Conservation (phyloP, 1,140 invertebrate species). For the Panonychus citri region DNA sequence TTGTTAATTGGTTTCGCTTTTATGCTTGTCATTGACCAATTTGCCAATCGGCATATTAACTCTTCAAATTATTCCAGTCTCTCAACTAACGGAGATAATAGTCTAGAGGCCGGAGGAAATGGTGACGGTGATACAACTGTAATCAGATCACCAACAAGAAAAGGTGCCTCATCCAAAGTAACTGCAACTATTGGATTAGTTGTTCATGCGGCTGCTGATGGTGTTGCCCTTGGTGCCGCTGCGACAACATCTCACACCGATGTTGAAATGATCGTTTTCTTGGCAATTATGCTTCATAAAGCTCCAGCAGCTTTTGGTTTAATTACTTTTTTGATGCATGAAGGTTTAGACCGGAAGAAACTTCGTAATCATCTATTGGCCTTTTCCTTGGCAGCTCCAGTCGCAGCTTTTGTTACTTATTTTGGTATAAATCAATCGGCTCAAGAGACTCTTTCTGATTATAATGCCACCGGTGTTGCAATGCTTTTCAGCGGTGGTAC, state of each 20-base stretch:
- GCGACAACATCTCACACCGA: constrained; percentile 80
- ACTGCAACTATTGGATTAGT: constrained; percentile 87
- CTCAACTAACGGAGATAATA: neutral
- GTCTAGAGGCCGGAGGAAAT: no score
- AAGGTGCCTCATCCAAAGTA: constrained; percentile 29
- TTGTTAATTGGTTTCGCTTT: constrained; percentile 78
- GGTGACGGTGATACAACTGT: no score
- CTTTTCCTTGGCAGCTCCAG: constrained; percentile 77
- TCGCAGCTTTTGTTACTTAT: constrained; percentile 71
- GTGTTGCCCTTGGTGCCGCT: constrained; percentile 83
- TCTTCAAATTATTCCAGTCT: neutral
- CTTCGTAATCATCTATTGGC: constrained; percentile 74
- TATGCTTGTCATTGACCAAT: constrained; percentile 87
- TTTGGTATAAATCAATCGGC: constrained; percentile 45
- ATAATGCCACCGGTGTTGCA: constrained; percentile 73
- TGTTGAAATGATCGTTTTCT: constrained; percentile 89
- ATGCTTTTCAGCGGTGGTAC: constrained; percentile 98
- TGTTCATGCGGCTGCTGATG: constrained; percentile 93
- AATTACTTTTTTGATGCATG: constrained; percentile 84
- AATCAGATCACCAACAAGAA: no score
- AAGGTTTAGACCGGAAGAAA: constrained; percentile 63
- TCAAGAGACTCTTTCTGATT: constrained; percentile 44
- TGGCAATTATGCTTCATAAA: constrained; percentile 98
- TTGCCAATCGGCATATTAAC: constrained; percentile 21
- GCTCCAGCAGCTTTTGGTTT: constrained; percentile 94